Conservation (phyloP, 2,797 vertebrate species). For the Limosa lapponica region DNA sequence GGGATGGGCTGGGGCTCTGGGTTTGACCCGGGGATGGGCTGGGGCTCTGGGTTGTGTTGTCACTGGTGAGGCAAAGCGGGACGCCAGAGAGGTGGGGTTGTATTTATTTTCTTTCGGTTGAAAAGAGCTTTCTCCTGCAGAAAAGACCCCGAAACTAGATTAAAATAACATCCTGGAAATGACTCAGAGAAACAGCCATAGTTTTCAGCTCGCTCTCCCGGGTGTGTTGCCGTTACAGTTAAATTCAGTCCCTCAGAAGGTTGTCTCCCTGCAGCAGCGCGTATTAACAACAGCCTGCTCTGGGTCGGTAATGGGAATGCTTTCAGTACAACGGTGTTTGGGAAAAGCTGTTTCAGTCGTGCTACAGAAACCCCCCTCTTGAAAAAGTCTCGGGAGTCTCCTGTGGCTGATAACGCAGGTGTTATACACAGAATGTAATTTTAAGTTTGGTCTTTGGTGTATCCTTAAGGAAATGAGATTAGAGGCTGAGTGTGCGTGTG, state of each 20-base stretch:
- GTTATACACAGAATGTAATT: rapidly evolving
- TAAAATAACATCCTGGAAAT: not conserved
- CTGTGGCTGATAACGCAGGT: not conserved
- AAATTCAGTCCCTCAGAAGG: not conserved
- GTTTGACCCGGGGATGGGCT: not conserved
- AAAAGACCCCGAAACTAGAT: not conserved
- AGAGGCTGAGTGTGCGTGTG: not conserved
- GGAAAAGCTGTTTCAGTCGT: not conserved
- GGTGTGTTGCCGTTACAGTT: not conserved
- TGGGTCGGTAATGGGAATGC: not conserved
- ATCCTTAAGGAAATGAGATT: not conserved
- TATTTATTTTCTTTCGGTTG: not conserved
- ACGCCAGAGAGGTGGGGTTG: not conserved
- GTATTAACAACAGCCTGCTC: not conserved
- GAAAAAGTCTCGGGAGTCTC: not conserved
- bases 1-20: not conserved
- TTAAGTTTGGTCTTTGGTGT: not conserved
- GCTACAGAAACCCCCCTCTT: not conserved
- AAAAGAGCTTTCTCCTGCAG: not conserved
- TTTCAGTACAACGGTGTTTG: not conserved
- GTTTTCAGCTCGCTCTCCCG: not conserved
- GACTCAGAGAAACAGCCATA: not conserved
- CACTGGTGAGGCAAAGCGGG: not conserved
- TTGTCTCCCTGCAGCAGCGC: not conserved
- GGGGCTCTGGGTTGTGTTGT: not conserved